Conservation (phyloP, 1,140 invertebrate genomes). For the Lethrus apterus region DNA sequence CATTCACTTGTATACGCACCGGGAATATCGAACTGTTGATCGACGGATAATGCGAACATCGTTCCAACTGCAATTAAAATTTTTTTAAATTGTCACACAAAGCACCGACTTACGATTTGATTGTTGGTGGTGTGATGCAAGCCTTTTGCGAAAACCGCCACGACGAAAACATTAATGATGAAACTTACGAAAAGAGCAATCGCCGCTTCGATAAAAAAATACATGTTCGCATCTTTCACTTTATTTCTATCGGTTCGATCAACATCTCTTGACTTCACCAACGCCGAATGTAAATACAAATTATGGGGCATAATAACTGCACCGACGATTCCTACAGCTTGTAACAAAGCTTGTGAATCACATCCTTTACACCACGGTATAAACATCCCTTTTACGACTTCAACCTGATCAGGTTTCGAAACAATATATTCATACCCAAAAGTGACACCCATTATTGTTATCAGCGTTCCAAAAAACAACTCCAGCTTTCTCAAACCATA, state of each 20-base stretch:
- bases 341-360: constrained; percentile 60
- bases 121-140: constrained; percentile 64
- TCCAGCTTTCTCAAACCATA: constrained; percentile 89
- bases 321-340: constrained; percentile 83
- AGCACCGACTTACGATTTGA: constrained; percentile 41
- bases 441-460: constrained; percentile 78
- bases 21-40: constrained; percentile 4
- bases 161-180: constrained; percentile 86
- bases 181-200: constrained; percentile 83
- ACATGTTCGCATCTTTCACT: constrained; percentile 80
- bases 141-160: constrained; percentile 82
- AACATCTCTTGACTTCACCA: constrained; percentile 81
- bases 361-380: constrained; percentile 75
- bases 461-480: constrained; percentile 79
- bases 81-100: not conserved
- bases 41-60: not conserved
- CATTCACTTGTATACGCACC: not conserved
- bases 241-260: constrained; percentile 65
- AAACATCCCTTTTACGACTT: constrained; percentile 77
- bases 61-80: constrained; percentile 2
- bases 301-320: constrained; percentile 96
- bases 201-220: constrained; percentile 81
- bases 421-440: constrained; percentile 86
- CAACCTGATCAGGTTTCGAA: constrained; percentile 62
- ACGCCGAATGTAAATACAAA: constrained; percentile 85